Evolutionary conservation across 2,888 invertebrate genomes (phyloP).

Genomic region (Caenorhabditis uteleia): DNA sequence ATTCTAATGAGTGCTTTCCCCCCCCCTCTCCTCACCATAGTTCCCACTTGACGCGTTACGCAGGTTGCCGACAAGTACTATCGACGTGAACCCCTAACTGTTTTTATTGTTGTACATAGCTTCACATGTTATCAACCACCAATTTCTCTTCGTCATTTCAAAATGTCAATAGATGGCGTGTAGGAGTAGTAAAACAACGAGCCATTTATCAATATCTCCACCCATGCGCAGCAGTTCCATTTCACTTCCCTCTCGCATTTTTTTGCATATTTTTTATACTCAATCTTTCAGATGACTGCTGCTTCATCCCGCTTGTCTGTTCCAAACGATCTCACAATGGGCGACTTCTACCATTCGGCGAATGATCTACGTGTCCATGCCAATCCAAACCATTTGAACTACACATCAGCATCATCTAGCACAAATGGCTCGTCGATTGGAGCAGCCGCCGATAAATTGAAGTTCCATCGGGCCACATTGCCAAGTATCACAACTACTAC

Average conservation of each 20-base stretch:
- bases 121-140: too few species aligned
- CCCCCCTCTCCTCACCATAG: slow-evolving; percentile 7
- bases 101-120: too few species aligned
- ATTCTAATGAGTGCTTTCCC: slow-evolving; percentile 5
- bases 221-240: too few species aligned
- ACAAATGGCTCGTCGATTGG: slow-evolving; percentile 24
- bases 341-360: slow-evolving; percentile 24
- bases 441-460: slow-evolving; percentile 10
- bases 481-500: slow-evolving; percentile 41
- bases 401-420: slow-evolving; percentile 36
- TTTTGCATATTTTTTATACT: not conserved
- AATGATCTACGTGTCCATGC: slow-evolving; percentile 15
- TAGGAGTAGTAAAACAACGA: too few species aligned
- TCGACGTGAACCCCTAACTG: not conserved
- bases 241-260: too few species aligned
- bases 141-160: too few species aligned
- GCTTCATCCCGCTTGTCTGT: slow-evolving; percentile 31
- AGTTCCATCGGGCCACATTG: slow-evolving; percentile 37
- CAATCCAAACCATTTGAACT: slow-evolving; percentile 26
- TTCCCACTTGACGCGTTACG: slow-evolving; percentile 28
- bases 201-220: too few species aligned
- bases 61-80: slow-evolving; percentile 10
- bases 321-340: slow-evolving; percentile 32
- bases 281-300: slow-evolving; percentile 29
- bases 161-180: too few species aligned